Base-by-base conservation (phyloP, 2,888 invertebrate genomes). In the Carabus problematicus region DNA sequence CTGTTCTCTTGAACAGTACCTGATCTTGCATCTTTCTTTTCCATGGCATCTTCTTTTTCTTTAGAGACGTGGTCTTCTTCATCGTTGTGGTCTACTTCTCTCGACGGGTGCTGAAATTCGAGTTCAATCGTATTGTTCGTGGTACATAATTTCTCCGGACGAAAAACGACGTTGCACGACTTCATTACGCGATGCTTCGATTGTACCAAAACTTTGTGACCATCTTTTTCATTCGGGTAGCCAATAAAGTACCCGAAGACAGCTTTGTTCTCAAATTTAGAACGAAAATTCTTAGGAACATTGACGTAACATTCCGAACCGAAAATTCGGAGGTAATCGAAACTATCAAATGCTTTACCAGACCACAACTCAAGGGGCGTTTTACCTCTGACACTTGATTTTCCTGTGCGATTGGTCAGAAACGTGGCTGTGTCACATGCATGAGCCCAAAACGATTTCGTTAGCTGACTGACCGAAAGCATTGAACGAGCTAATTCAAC, bases 181-280 rank as follows among this genome's bases (percentile, higher is more conserved):
- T n/a, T n/a, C n/a, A n/a, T n/a, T n/a, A n/a, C 55, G 29, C 29
- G 56, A 62, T 39, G 64, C 58, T 70, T 66, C 12, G 66, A 64
- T 12, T 69, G 69, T 8, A 67, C 39, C 71, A 71, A 72, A 6
- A 72, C 64, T 56, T 43, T 64, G 58, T 69, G 71, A 1, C 70
- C 70, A 40, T 72, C 71, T 62, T 70, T 70, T 7, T 71, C 56
- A 9, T 78, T 77, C 62, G 74, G 74, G 56, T 80, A 79, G 4
- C 79, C 80, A 63, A 67, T 49, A 40, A 59, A 47, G 19, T 76
- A 73, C 42, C 74, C 63, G 59, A 75, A 72, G 4, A 71, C 69
- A 64, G 77, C 71, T 63, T 80, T 80, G 3, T 75, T 62, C 71
- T 78, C 76, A 70, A 73, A 75, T 73, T 78, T 78, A 18, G 64